A percentile compares a stretch with the other conserved stretches of the same genome.
Evolutionary conservation across 2,113 vertebrate genomes (phyloP).

Genomic region (Tylochromis polylepis): DNA sequence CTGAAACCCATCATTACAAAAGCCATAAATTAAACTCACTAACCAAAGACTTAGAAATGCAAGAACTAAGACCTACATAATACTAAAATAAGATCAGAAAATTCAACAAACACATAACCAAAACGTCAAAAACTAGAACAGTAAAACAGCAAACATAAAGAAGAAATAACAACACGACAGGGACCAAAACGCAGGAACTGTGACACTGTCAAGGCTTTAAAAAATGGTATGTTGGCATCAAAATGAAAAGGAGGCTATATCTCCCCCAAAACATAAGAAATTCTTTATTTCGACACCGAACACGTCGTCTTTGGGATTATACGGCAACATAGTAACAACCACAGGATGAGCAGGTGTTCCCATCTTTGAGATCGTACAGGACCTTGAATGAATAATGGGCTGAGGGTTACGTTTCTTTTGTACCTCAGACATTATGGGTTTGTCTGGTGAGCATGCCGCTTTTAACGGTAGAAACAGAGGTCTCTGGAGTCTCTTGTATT

Average conservation of each 20-base stretch:
- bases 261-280: neutral
- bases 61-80: neutral
- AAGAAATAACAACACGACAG: neutral
- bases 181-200: fast-evolving
- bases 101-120: neutral
- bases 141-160: neutral
- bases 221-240: neutral
- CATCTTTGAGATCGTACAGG: neutral
- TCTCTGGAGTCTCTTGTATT: neutral
- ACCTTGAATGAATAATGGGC: neutral
- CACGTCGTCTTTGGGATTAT: neutral
- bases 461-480: neutral
- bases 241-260: fast-evolving
- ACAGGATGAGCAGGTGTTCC: neutral
- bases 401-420: neutral
- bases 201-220: neutral
- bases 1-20: fast-evolving
- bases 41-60: neutral
- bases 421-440: neutral
- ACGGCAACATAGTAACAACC: neutral
- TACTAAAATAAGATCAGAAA: fast-evolving
- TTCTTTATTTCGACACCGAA: neutral
- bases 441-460: neutral
- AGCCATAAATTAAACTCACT: neutral
- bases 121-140: neutral